Evolutionary conservation across 23 tunicate species (phyloP).

Genomic region (Oikopleura dioica): DNA sequence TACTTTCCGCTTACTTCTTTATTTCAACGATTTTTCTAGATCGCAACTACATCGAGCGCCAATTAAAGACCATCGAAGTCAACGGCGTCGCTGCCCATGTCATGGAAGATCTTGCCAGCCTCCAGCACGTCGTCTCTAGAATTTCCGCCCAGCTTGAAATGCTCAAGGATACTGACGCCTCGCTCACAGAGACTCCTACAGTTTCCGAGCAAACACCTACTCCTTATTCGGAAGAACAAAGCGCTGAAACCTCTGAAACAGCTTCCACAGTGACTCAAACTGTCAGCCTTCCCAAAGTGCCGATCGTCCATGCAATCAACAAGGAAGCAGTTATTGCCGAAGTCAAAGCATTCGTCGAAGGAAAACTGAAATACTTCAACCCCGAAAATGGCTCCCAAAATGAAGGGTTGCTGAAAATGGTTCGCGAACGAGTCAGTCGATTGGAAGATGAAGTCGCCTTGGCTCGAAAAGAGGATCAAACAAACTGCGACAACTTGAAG

Average conservation of each 20-base stretch:
- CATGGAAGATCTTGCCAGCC: background rate
- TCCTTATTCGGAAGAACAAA: background rate
- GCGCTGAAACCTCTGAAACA: background rate
- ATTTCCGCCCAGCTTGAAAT: background rate
- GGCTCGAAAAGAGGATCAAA: background rate
- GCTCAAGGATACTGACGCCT: conserved; percentile 6
- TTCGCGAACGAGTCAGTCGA: background rate
- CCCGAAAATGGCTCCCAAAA: too few species aligned
- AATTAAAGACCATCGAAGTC: background rate
- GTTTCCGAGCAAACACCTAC: background rate
- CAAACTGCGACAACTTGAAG: background rate
- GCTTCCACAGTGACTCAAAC: background rate
- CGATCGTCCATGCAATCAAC: background rate
- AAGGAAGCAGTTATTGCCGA: background rate
- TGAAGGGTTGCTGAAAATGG: background rate
- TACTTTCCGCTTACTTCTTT: too few species aligned
- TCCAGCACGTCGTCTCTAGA: background rate
- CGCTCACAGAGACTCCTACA: background rate
- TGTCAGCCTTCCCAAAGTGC: background rate
- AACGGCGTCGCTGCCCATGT: background rate
- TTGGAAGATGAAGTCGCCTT: conserved; percentile 7
- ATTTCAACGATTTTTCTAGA: too few species aligned
- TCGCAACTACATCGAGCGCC: background rate
- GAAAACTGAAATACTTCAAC: background rate
- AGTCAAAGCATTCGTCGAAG: background rate